Percentiles rank a stretch among this genome's conserved stretches.
phyloP scores from a whole-genome alignment of 2,888 invertebrate species.

The Pinctada fucata region DNA sequence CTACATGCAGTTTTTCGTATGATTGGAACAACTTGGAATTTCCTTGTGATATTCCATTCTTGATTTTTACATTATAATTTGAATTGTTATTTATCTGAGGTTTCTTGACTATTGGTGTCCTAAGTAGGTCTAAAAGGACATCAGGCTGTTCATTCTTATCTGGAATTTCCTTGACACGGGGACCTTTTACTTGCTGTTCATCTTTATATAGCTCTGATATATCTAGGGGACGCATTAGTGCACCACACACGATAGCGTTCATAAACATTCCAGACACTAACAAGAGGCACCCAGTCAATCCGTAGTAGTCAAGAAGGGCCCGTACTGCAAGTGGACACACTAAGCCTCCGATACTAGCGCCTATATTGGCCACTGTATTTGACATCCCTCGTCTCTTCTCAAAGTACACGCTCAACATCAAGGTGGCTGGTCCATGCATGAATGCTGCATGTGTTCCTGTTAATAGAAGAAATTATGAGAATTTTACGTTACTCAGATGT shows the following conservation, averaged over 20 bases:
- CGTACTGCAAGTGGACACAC: conserved; percentile 40
- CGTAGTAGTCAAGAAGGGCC: conserved; percentile 39
- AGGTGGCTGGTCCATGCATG: conserved; percentile 36
- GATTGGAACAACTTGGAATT: neutral
- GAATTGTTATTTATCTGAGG: neutral
- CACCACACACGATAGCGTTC: conserved; percentile 41
- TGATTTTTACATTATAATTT: neutral
- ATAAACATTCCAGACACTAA: conserved; percentile 40
- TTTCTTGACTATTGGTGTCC: neutral
- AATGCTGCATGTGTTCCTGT: conserved; percentile 46
- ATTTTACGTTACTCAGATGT: too few relatives aligned
- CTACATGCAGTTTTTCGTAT: neutral
- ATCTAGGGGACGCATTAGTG: conserved; percentile 44
- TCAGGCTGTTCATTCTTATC: neutral
- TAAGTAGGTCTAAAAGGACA: neutral
- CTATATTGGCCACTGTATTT: conserved; percentile 45
- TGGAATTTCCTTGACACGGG: neutral
- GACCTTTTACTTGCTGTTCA: neutral
- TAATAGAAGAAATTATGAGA: too few relatives aligned
- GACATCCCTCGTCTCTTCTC: conserved; percentile 49
- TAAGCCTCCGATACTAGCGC: conserved; percentile 47
- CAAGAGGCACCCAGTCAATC: conserved; percentile 45
- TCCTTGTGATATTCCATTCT: neutral
- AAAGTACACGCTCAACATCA: conserved; percentile 47
- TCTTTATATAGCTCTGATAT: neutral